Percentiles rank a stretch among this genome's conserved stretches.
Conservation (phyloP, 2,888 invertebrate genomes). For the Cheilosia impressa region DNA sequence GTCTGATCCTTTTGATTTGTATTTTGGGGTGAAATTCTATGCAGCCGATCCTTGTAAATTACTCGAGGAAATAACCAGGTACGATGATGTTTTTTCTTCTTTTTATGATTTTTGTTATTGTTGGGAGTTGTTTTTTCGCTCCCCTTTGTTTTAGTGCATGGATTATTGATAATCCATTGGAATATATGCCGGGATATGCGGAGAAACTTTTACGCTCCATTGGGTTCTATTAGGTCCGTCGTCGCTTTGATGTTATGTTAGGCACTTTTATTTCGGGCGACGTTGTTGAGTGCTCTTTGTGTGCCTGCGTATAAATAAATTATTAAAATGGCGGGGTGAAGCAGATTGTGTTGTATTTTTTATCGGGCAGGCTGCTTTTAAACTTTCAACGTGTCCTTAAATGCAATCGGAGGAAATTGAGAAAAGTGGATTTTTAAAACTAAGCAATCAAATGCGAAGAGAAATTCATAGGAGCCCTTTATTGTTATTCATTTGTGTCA, state of each 20-base stretch:
- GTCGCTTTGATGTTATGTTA: constrained; percentile 18
- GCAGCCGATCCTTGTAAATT: constrained; percentile 98
- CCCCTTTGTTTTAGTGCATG: not conserved
- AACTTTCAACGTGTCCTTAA: no score
- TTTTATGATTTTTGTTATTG: constrained; percentile 4
- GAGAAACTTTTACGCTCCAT: constrained; percentile 18
- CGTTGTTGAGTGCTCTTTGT: not conserved
- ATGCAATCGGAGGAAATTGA: no score
- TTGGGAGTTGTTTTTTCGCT: not conserved
- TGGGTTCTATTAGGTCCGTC: constrained; percentile 3
- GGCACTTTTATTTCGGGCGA: constrained; percentile 6
- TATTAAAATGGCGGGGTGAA: not conserved
- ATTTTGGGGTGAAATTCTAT: constrained; percentile 98
- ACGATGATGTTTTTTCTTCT: constrained; percentile 76
- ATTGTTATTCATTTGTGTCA: no score
- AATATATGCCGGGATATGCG: constrained; percentile 12
- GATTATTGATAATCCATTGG: constrained; percentile 29
- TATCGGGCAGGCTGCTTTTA: no score
- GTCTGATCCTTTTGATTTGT: constrained; percentile 91
- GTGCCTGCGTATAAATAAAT: not conserved
- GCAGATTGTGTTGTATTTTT: no score
- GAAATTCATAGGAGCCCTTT: no score
- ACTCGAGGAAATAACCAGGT: constrained; percentile 98
- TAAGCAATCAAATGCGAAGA: no score
- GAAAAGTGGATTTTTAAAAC: no score